These are phyloP conservation scores for Porites divaricata DNA, from an alignment of 92 coral and sea anemone species.

Conservation along the genomic window DNA sequence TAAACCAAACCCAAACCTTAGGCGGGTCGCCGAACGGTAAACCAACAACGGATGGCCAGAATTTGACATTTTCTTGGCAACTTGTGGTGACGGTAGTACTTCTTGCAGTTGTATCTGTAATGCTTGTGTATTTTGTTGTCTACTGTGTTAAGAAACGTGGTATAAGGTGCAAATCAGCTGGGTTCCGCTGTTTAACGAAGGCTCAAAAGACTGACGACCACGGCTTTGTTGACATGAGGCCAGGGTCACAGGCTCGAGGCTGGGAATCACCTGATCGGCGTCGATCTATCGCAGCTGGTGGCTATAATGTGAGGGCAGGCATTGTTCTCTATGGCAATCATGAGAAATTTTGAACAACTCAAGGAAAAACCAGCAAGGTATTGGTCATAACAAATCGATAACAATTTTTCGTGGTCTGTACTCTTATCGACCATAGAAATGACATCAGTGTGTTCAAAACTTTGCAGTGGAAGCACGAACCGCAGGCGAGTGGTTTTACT, in stretches of 20 bases:
- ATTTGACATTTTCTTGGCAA: not conserved
- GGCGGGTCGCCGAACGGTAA: not conserved
- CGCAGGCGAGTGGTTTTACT: no score
- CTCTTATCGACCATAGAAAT: no score
- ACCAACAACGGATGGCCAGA: not conserved
- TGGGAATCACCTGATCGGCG: constrained; percentile 10
- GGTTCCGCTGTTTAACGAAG: not conserved
- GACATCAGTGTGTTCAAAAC: no score
- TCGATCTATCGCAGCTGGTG: constrained; percentile 34
- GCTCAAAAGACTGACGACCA: not conserved
- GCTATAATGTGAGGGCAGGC: constrained; percentile 39
- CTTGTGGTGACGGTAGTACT: constrained; percentile 1
- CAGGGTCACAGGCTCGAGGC: constrained; percentile 31
- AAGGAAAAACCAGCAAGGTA: not conserved
- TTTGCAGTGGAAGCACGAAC: no score
- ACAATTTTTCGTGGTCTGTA: no score
- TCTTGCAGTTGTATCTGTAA: not conserved
- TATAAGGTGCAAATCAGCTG: not conserved
- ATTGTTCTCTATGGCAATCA: not conserved
- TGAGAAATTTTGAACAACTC: not conserved
- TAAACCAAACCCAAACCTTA: not conserved
- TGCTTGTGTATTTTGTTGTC: not conserved
- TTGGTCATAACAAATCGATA: not conserved
- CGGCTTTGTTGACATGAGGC: constrained; percentile 27
- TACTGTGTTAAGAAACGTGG: constrained; percentile 1